Conservation (phyloP, 2,888 invertebrate genomes). For the Phragmatobia fuliginosa region DNA sequence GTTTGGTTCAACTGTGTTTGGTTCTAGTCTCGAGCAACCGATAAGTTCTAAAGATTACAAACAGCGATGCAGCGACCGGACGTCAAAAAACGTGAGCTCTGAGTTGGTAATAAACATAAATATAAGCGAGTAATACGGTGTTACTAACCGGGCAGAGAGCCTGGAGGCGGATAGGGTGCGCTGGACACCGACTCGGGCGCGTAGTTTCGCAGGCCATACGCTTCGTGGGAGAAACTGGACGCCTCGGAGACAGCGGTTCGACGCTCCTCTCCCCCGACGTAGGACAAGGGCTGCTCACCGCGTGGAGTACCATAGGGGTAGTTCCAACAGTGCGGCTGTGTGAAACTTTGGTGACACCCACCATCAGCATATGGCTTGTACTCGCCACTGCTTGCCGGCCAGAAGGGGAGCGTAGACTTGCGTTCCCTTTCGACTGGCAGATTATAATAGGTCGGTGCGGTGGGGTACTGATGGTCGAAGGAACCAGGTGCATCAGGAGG, state of each 20-base stretch:
- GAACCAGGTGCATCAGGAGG: conserved; percentile 89
- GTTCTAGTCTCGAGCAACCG: conserved; percentile 65
- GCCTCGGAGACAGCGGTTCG: conserved; percentile 88
- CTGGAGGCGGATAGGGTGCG: conserved; percentile 93
- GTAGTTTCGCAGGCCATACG: conserved; percentile 92
- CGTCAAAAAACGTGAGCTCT: conserved; percentile 71
- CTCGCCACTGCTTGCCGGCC: conserved; percentile 89
- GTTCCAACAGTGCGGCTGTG: conserved; percentile 90
- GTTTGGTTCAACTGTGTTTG: conserved; percentile 72
- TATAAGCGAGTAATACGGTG: conserved; percentile 48
- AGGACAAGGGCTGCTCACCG: conserved; percentile 89
- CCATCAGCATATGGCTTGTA: conserved; percentile 87
- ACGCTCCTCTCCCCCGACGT: conserved; percentile 90
- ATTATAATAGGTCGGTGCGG: conserved; percentile 91
- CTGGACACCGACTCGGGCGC: conserved; percentile 91
- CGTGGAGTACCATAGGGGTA: conserved; percentile 89
- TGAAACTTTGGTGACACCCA: conserved; percentile 90
- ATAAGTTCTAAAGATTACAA: conserved; percentile 81
- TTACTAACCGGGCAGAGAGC: conserved; percentile 87
- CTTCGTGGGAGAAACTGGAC: conserved; percentile 90
- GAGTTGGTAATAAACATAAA: conserved; percentile 57
- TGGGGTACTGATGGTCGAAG: conserved; percentile 90
- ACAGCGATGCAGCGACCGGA: conserved; percentile 68
- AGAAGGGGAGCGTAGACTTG: conserved; percentile 89
- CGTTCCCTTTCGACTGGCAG: conserved; percentile 89